Evolutionary conservation across 2,888 invertebrate species (phyloP).

Genomic region (Ferrisia virgata): DNA sequence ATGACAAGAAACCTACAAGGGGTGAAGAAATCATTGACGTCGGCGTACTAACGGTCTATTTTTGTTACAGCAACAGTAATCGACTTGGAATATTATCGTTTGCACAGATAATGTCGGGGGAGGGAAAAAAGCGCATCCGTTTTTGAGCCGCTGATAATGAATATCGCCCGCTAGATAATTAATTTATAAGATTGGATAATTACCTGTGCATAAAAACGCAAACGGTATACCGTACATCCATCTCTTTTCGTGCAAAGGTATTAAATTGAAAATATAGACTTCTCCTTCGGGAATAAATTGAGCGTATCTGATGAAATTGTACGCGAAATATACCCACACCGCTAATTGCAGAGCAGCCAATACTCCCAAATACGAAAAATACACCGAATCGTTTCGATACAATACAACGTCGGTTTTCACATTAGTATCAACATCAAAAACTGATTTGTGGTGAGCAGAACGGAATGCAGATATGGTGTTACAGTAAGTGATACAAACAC

Average conservation of each 20-base stretch:
- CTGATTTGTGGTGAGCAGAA: slow-evolving; percentile 18
- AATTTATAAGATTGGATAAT: slow-evolving; percentile 4
- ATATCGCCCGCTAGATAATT: background rate
- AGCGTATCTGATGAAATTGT: background rate
- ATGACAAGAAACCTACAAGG: slow-evolving; percentile 18
- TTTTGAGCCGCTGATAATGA: background rate
- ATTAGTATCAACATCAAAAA: slow-evolving; percentile 39
- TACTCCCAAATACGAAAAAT: background rate
- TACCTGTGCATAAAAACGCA: slow-evolving; percentile 1
- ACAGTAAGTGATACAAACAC: background rate
- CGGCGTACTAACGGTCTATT: slow-evolving; percentile 29
- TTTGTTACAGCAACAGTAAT: slow-evolving; percentile 28
- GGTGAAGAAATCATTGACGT: slow-evolving; percentile 16
- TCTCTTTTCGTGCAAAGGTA: background rate
- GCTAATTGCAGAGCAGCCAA: background rate
- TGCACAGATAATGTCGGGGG: background rate
- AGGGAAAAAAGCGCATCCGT: background rate
- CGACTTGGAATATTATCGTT: slow-evolving; percentile 22
- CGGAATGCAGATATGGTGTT: slow-evolving; percentile 2
- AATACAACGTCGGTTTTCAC: slow-evolving; percentile 36
- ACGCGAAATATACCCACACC: slow-evolving; percentile 12
- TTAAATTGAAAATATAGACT: slow-evolving; percentile 3
- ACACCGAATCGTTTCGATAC: slow-evolving; percentile 16
- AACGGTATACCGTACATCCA: background rate
- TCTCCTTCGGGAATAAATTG: background rate